Conservation (phyloP, 2,113 vertebrate species). For the Boleophthalmus pectinirostris region DNA sequence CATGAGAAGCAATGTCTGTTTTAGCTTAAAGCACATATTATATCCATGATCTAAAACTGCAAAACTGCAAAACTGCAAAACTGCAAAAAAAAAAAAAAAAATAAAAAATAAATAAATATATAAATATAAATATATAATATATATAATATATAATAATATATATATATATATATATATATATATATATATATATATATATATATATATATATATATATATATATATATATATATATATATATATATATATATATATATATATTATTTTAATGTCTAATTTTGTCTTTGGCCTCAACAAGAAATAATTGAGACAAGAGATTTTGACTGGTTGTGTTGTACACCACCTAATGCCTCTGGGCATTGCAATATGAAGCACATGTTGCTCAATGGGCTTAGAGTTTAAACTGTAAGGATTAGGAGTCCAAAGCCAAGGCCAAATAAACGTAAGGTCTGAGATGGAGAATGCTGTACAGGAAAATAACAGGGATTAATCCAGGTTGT, state of each 20-base stretch:
- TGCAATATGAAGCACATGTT: constrained; percentile 68
- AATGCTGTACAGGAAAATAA: constrained; percentile 27
- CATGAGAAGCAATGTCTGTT: too few species aligned
- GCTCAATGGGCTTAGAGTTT: constrained; percentile 65
- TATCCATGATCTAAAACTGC: constrained; percentile 21
- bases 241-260: too few species aligned
- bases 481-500: constrained; percentile 4
- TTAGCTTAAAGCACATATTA: too few species aligned
- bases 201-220: too few species aligned
- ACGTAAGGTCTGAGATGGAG: constrained; percentile 34
- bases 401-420: constrained; percentile 62
- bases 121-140: too few species aligned
- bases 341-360: constrained; percentile 48
- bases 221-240: too few species aligned
- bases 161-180: too few species aligned
- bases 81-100: too few species aligned
- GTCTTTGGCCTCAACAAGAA: constrained; percentile 62
- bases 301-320: constrained; percentile 65
- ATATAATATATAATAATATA: too few species aligned
- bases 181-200: too few species aligned
- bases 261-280: constrained; percentile 41
- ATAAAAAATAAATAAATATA: too few species aligned
- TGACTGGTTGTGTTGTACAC: constrained; percentile 46
- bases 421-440: constrained; percentile 51
- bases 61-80: too few species aligned